Evolutionary conservation across 2,888 invertebrate genomes (phyloP).

Genomic region (Nomada lathburiana): DNA sequence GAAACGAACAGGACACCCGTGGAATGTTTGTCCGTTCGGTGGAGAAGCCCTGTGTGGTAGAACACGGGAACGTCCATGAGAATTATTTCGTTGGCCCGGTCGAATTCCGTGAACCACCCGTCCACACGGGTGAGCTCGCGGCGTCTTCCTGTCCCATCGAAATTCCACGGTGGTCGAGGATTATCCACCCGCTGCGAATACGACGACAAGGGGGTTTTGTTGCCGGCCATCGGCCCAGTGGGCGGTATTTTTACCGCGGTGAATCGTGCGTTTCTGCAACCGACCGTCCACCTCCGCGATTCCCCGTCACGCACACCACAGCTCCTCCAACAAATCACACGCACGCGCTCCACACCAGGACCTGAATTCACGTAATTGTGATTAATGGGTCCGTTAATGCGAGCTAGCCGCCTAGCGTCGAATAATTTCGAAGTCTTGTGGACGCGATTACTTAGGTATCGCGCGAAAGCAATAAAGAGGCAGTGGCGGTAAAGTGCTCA

Average conservation of each 20-base stretch:
- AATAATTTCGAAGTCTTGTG: slow-evolving; percentile 66
- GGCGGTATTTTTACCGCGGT: slow-evolving; percentile 76
- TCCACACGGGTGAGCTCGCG: slow-evolving; percentile 16
- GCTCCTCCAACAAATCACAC: slow-evolving; percentile 31
- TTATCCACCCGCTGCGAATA: slow-evolving; percentile 69
- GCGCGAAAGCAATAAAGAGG: slow-evolving; percentile 28
- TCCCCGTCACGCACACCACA: slow-evolving; percentile 5
- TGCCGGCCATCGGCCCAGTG: slow-evolving; percentile 70
- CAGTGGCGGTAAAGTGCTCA: not conserved
- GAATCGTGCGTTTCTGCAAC: slow-evolving; percentile 68
- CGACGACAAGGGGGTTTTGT: slow-evolving; percentile 70
- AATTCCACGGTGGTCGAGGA: slow-evolving; percentile 66
- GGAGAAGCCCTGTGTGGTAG: slow-evolving; percentile 17
- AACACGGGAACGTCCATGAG: slow-evolving; percentile 37
- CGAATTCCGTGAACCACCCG: slow-evolving; percentile 52
- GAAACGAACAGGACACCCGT: slow-evolving; percentile 14
- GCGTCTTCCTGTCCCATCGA: slow-evolving; percentile 63
- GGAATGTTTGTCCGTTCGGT: slow-evolving; percentile 19
- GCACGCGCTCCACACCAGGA: slow-evolving; percentile 59
- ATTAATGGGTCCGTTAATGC: slow-evolving; percentile 80
- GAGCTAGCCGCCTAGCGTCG: slow-evolving; percentile 73
- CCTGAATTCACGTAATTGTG: slow-evolving; percentile 83
- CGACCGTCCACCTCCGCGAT: slow-evolving; percentile 44
- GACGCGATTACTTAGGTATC: slow-evolving; percentile 64
- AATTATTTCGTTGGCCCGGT: slow-evolving; percentile 62